Conservation (phyloP, 2,888 invertebrate species). For the Diaperis boleti region DNA sequence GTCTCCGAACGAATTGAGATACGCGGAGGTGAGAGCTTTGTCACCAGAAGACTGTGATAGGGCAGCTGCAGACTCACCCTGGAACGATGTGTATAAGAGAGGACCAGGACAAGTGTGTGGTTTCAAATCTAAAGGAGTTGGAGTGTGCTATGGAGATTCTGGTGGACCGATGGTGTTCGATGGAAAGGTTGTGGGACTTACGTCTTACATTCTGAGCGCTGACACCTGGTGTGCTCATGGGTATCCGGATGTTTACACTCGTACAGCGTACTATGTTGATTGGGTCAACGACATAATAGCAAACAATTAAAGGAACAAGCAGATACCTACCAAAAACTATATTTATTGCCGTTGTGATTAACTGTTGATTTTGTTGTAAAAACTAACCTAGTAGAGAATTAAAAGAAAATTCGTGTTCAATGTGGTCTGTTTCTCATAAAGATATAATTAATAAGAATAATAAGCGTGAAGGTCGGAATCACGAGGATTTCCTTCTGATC, state of each 20-base stretch:
- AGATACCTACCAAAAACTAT: too few species aligned
- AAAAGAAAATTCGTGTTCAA: too few species aligned
- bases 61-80: neutral
- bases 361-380: too few species aligned
- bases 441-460: too few species aligned
- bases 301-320: too few species aligned
- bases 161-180: neutral
- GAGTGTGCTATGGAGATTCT: neutral
- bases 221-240: neutral
- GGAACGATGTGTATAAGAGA: neutral
- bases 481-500: too few species aligned
- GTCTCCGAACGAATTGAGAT: neutral
- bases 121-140: neutral
- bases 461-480: too few species aligned
- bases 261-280: neutral
- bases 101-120: neutral
- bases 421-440: too few species aligned
- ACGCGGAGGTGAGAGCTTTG: neutral
- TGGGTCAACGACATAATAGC: neutral
- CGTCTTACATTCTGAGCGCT: neutral
- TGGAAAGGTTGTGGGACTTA: neutral
- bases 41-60: neutral
- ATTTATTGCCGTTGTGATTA: too few species aligned
- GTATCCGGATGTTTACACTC: neutral
- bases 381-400: too few species aligned